Base-by-base conservation (phyloP, 2,888 invertebrate species). In the Clostera curtula region DNA sequence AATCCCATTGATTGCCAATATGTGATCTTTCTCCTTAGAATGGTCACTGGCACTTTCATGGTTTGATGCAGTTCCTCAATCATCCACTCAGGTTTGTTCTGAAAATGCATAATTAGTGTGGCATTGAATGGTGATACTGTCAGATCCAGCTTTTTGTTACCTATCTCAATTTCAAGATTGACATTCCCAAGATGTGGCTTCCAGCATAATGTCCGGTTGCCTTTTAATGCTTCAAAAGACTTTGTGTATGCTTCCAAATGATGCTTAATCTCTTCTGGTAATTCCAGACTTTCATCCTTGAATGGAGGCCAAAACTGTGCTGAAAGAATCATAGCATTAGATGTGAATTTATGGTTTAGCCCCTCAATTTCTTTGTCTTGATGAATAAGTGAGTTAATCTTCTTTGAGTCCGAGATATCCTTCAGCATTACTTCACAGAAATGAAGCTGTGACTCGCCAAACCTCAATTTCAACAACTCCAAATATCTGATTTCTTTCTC, bases 361-460 rank as follows among this genome's bases (percentile, higher is more conserved):
- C 52, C 56, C 46, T 73, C 74, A 40, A 76, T 82, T 45, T 86
- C 89, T 3, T 87, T 82, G 50, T 93, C 92, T 41, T 92, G 90
- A 48, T 93, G 92, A 41, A 95, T 91, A 27, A 93, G 88, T 5
- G 92, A 87, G 74, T 97, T 97, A 25, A 98, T 94, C 44, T 96
- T 88, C 57, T 96, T 95, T 0, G 98, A 98, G 70, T 98, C 98
- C 11, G 93, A 92, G 18, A 98, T 93, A 71, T 99, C 99, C 64
- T 97, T 97, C 16, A 99, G 75, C 99, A 99, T 99, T 0, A 98
- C 97, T 83, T 99, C 98, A 82, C 98, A 99, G 56, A 93, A 95
- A 66, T 97, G 97, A 27, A 99, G 75, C 48, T 97, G 93, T n/a
- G 95, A 90, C 63, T 98, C 98, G 1, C 97, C 98, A 85, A 99